Base-by-base conservation (phyloP, 2,888 invertebrate genomes). In the Coecobrya sp. region DNA sequence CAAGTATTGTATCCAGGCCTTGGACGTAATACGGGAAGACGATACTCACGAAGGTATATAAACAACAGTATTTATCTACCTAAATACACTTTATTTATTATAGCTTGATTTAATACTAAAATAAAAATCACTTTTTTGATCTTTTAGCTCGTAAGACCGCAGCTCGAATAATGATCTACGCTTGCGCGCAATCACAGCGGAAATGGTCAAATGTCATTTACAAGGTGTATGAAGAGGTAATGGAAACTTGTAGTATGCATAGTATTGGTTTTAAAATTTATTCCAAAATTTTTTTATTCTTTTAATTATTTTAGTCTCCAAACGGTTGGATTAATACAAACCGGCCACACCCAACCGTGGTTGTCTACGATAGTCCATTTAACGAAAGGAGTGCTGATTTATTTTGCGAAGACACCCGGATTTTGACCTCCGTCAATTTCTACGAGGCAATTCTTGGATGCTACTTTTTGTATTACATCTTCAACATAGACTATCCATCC, bases 401-500 rank as follows among this genome's bases (percentile, higher is more conserved):
- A 11, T 89, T 62, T 22, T 81, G 81, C 25, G 88, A 89, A 30
- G 19, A 52, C 10, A 81, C 65, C 0, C 22, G n/a, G 5, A 42
- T 86, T 36, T 13, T 81, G 49, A 16, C 16, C 3, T 19, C 16
- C 19, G 36, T 81, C 0, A n/a, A 45, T 16, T 70, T 89, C 19
- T 84, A 68, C 4, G 55, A 89, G 16, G 89, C 89, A 7, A 70
- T 89, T 42, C 25, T 82, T 13, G 73, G 73, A 10, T 85, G 84
- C 49, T 90, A 85, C 19, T 90, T 55, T 45, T 13, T 84, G n/a
- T 76, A 90, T 49, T 85, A 90, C 62, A 55, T 90, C 3, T 90
- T 90, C 27, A 85, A 90, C 13, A 45, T 90, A 19, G 45, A 84
- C 8, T 90, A 90, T 16, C 25, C 89, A 0, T 5, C 30, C 0